A percentile compares a stretch with the other conserved stretches of the same genome.
phyloP scores from a whole-genome alignment of 2,113 vertebrate species.

The Ailuropoda melanoleuca region DNA sequence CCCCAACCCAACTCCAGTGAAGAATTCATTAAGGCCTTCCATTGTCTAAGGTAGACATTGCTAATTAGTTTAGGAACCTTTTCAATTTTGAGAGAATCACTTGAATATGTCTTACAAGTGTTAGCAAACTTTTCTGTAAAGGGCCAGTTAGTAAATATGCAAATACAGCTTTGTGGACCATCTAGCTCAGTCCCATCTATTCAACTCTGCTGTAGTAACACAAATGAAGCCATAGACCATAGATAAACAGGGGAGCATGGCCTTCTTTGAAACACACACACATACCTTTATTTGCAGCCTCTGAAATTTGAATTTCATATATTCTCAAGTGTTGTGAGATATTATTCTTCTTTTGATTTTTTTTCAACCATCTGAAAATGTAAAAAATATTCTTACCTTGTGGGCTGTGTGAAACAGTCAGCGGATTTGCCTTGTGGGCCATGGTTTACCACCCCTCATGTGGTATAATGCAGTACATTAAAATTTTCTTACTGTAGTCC shows the following conservation, averaged over 20 bases:
- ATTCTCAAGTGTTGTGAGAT: not conserved
- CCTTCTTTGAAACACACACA: not conserved
- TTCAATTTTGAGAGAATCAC: not conserved
- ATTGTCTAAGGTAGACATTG: not conserved
- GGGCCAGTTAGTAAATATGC: not conserved
- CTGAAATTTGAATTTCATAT: not conserved
- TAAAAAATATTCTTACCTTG: not conserved
- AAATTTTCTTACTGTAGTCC: not conserved
- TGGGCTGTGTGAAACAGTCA: not conserved
- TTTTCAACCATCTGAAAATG: not conserved
- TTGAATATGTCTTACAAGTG: not conserved
- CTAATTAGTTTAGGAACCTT: not conserved
- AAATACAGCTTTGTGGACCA: not conserved
- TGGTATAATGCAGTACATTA: not conserved
- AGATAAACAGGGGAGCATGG: not conserved
- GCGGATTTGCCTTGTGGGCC: not conserved
- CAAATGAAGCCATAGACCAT: not conserved
- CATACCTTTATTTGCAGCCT: not conserved
- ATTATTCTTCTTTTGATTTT: not conserved
- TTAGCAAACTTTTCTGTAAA: slow-evolving; percentile 11
- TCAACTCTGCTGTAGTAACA: not conserved
- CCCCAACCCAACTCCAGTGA: not conserved
- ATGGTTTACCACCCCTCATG: not conserved
- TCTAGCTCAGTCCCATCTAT: not conserved
- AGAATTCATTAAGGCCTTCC: not conserved